Conservation (phyloP, 2,888 invertebrate species). For the Terebella lapidaria region DNA sequence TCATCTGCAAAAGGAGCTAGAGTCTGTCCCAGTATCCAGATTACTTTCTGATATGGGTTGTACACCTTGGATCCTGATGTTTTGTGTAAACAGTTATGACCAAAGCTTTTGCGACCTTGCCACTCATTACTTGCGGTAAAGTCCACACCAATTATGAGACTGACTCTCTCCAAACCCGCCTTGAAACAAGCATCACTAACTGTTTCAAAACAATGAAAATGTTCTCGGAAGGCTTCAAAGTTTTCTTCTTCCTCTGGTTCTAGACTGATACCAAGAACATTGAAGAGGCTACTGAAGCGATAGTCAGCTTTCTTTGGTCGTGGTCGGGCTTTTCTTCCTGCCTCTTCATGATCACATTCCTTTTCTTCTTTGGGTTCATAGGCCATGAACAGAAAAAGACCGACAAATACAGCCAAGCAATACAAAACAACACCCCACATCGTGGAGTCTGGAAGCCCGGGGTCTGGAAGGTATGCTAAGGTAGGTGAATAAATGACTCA, state of each 20-base stretch:
- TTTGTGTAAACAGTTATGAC: slow-evolving; percentile 52
- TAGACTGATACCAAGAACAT: slow-evolving; percentile 30
- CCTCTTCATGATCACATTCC: neutral
- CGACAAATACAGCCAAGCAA: slow-evolving; percentile 35
- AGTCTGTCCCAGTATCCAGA: slow-evolving; percentile 45
- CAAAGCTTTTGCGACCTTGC: slow-evolving; percentile 57
- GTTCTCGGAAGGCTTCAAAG: slow-evolving; percentile 44
- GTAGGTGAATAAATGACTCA: no score
- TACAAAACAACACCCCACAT: slow-evolving; percentile 40
- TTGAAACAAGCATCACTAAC: slow-evolving; percentile 51
- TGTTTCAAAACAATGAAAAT: slow-evolving; percentile 50
- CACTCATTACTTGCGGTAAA: slow-evolving; percentile 59
- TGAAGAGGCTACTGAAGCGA: slow-evolving; percentile 27
- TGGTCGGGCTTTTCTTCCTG: neutral
- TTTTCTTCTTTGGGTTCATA: slow-evolving; percentile 29
- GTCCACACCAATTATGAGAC: slow-evolving; percentile 58
- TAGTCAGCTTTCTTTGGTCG: neutral
- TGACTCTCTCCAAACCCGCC: slow-evolving; percentile 55
- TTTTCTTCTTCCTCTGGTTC: slow-evolving; percentile 13
- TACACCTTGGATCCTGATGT: slow-evolving; percentile 40
- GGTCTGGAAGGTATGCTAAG: no score
- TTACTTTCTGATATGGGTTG: slow-evolving; percentile 57
- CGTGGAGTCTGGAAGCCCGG: no score
- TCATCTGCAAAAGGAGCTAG: slow-evolving; percentile 46
- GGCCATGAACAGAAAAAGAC: slow-evolving; percentile 36